phyloP scores from a whole-genome alignment of 2,113 vertebrate genomes.

The Amphilophus citrinellus region DNA sequence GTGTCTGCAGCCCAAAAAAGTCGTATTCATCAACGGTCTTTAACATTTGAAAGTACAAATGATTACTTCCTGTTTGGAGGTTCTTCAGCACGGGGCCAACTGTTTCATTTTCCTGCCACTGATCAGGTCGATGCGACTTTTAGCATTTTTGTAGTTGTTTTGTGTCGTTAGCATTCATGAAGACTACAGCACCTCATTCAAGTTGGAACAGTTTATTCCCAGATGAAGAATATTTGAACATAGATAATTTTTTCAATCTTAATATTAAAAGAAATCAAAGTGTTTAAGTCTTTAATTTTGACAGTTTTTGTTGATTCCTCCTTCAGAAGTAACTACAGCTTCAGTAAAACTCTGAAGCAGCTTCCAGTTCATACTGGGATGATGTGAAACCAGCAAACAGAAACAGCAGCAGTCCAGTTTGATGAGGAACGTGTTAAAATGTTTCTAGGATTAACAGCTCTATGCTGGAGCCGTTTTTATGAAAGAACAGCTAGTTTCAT shows the following conservation, averaged over 20 bases:
- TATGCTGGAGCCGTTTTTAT: background rate
- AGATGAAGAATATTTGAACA: too few species aligned
- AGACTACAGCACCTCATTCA: background rate
- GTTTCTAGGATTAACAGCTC: background rate
- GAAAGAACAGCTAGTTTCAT: fast-evolving
- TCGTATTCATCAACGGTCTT: background rate
- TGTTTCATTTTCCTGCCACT: background rate
- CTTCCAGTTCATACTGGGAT: background rate
- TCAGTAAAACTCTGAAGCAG: background rate
- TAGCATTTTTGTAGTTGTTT: too few species aligned
- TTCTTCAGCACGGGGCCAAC: background rate
- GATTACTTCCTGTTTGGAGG: background rate
- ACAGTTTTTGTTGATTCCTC: too few species aligned
- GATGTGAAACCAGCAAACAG: background rate
- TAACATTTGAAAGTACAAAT: background rate
- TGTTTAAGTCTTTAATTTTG: too few species aligned
- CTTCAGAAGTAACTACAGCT: background rate
- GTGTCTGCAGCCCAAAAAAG: background rate
- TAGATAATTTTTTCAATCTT: background rate
- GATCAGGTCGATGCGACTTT: background rate
- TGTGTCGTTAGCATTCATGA: too few species aligned
- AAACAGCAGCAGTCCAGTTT: background rate
- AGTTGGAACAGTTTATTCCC: too few species aligned
- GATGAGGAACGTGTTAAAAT: background rate
- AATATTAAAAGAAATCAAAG: background rate